Base-by-base conservation (phyloP, 2,797 vertebrate genomes). In the Odontamblyopus lacepedii region DNA sequence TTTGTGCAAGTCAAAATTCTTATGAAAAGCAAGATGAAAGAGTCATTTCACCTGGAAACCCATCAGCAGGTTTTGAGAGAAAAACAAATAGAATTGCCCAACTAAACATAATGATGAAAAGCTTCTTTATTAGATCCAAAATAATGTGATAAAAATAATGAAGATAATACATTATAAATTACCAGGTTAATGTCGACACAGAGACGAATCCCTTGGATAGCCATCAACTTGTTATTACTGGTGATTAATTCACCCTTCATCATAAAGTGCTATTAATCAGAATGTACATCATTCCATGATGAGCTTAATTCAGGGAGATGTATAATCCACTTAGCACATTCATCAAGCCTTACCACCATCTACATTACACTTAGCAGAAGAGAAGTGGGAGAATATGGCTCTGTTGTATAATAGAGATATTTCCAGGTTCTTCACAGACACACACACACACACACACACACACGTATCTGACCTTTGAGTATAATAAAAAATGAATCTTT, bases 161-260 rank as follows among this genome's bases (percentile, higher is more conserved):
- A 5, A 50, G 12, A 18, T 66, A 11, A 48, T 48, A 48, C 44
- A 5, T 44, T 44, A 44, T 44, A 44, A 44, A 15, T 15, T 26
- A 26, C n/a, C 8, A 53, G 48, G 19, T 68, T 68, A 38, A 35
- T 12, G 5, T 8, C 2, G 19, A 56, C 19, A 56, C 30, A 13
- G 30, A 56, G 51, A 5, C 53, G 2, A 35, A 68, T 68, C 19
- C 38, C 51, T 30, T 16, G 19, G 18, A 68, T 32, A 55, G 29
- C 9, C 30, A 23, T 67, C 66, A 32, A 38, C 66, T 7, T 56
- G 66, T 56, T 68, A 56, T 56, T 68, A 32, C 51, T 68, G 30
- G 53, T 56, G 27, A 67, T 67, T 55, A 68, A 68, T 68, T 68
- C 32, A 57, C n/a, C 66, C n/a, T 41, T 63, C 62, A 63, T 63